Evolutionary conservation across 2,888 invertebrate genomes (phyloP).

Genomic region (Drosophila koepferae): DNA sequence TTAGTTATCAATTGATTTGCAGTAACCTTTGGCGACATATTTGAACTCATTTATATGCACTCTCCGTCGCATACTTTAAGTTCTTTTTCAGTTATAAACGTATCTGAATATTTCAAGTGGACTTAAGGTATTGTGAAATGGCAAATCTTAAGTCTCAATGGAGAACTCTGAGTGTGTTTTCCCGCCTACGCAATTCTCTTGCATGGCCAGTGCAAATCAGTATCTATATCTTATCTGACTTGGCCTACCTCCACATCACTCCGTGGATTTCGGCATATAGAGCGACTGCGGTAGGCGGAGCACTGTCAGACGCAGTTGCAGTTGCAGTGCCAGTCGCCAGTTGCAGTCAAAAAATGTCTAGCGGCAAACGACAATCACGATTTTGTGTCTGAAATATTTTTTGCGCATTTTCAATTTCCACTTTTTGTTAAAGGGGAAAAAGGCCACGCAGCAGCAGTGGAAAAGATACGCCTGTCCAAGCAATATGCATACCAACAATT

Average conservation of each 20-base stretch:
- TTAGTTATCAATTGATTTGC: no score
- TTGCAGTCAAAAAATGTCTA: slow-evolving; percentile 56
- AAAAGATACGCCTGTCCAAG: slow-evolving; percentile 62
- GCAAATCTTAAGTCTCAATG: neutral
- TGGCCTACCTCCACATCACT: slow-evolving; percentile 7
- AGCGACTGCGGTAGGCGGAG: slow-evolving; percentile 37
- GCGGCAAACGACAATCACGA: slow-evolving; percentile 79
- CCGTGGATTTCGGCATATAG: slow-evolving; percentile 47
- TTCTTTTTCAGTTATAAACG: neutral
- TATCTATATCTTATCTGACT: slow-evolving; percentile 36
- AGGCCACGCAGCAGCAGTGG: slow-evolving; percentile 72
- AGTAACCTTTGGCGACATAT: no score
- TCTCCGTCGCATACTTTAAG: neutral
- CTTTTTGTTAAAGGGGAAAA: slow-evolving; percentile 49
- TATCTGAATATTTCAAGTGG: neutral
- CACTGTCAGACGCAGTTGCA: neutral
- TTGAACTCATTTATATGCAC: no score
- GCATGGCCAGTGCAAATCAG: slow-evolving; percentile 27
- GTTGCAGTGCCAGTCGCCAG: neutral
- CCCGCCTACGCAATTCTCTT: slow-evolving; percentile 36
- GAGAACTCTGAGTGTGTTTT: slow-evolving; percentile 30
- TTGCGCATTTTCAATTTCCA: slow-evolving; percentile 79
- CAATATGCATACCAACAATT: slow-evolving; percentile 52
- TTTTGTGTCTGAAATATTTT: slow-evolving; percentile 75
- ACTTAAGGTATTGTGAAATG: neutral